Conservation (phyloP, 2,113 vertebrate species). For the Pholis gunnellus region DNA sequence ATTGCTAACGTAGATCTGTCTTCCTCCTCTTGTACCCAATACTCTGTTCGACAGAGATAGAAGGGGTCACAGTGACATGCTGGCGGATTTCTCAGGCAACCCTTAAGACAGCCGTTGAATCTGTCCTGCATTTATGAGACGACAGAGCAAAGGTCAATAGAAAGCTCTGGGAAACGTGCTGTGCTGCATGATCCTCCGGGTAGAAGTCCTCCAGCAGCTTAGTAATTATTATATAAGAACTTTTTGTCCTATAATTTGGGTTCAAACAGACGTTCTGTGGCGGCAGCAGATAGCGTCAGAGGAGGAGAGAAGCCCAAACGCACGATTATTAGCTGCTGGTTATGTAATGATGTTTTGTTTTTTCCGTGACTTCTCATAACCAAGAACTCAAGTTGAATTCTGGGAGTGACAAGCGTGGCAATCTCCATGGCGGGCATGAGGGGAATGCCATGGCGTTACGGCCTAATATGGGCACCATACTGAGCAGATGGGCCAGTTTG, state of each 20-base stretch:
- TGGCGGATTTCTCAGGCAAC: constrained; percentile 17
- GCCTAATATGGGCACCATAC: constrained; percentile 42
- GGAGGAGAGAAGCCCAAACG: constrained; percentile 7
- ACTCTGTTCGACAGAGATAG: constrained; percentile 10
- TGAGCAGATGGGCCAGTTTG: constrained; percentile 40
- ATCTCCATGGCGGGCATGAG: background rate
- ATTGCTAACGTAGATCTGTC: constrained; percentile 2
- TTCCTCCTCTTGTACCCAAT: background rate
- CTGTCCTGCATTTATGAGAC: constrained; percentile 23
- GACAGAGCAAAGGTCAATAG: constrained; percentile 47
- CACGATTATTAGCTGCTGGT: constrained; percentile 52
- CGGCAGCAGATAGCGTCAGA: constrained; percentile 43
- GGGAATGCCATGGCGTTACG: background rate
- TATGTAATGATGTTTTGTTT: constrained; percentile 33
- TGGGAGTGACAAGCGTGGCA: constrained; percentile 17
- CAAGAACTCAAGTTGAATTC: constrained; percentile 1
- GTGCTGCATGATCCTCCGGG: constrained; percentile 24
- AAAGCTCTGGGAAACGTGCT: constrained; percentile 49
- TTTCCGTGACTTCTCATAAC: constrained; percentile 24
- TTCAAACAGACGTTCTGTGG: constrained; percentile 49
- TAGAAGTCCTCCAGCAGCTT: constrained; percentile 19
- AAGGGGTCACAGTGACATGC: constrained; percentile 33
- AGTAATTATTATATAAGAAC: constrained; percentile 58
- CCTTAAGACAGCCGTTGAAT: constrained; percentile 8
- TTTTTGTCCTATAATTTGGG: constrained; percentile 67